phyloP scores from a whole-genome alignment of 2,113 vertebrate species.

The Podocnemis expansa region DNA sequence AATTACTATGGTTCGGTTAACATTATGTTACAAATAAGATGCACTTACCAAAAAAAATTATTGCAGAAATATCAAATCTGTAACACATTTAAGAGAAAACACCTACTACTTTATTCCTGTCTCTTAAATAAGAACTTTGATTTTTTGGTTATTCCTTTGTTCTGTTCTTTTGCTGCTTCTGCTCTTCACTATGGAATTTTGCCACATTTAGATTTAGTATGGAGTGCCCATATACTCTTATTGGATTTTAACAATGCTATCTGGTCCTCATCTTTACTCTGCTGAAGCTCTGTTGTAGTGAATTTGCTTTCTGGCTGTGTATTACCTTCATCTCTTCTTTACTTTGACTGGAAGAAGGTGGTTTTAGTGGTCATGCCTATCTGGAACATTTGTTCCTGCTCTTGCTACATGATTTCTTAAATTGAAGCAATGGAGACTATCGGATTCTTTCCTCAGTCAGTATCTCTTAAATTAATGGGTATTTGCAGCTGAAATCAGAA shows the following conservation, averaged over 20 bases:
- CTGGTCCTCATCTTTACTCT: not conserved
- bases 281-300: not conserved
- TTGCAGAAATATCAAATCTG: not conserved
- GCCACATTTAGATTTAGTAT: not conserved
- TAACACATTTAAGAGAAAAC: not conserved
- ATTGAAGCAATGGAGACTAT: not conserved
- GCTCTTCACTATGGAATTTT: not conserved
- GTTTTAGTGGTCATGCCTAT: not conserved
- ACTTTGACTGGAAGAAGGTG: not conserved
- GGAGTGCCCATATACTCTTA: not conserved
- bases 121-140: not conserved
- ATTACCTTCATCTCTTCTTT: not conserved
- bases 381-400: not conserved
- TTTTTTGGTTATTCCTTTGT: not conserved
- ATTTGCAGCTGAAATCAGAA: slow-evolving; percentile 39
- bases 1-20: not conserved
- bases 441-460: not conserved
- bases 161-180: not conserved
- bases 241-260: too few relatives aligned
- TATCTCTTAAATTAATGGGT: slow-evolving; percentile 11
- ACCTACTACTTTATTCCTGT: not conserved
- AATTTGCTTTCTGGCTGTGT: not conserved
- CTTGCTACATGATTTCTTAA: not conserved
- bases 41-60: not conserved
- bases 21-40: not conserved